Conservation (phyloP, 2,888 invertebrate species). For the Ophraella communa region DNA sequence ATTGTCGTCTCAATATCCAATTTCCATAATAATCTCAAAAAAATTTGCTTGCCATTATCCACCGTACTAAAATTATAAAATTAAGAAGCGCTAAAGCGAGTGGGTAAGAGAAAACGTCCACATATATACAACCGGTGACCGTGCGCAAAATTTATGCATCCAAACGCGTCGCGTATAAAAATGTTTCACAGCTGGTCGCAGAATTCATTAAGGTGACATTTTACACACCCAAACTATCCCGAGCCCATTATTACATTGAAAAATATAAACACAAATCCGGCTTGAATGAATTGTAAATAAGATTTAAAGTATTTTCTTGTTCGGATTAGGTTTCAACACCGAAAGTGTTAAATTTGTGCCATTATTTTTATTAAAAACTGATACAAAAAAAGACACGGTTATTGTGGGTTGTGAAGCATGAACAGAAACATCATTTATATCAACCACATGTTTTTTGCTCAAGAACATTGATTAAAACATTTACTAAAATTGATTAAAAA, state of each 20-base stretch:
- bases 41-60: neutral
- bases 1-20: neutral
- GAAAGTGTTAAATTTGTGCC: neutral
- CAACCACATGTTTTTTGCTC: too few relatives aligned
- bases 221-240: slow-evolving; percentile 54
- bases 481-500: too few relatives aligned
- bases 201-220: too few relatives aligned
- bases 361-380: too few relatives aligned
- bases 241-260: slow-evolving; percentile 49
- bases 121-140: slow-evolving; percentile 44
- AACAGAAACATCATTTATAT: too few relatives aligned
- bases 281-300: slow-evolving; percentile 42
- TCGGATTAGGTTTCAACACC: slow-evolving; percentile 16
- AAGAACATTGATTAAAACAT: too few relatives aligned
- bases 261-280: slow-evolving; percentile 53
- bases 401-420: too few relatives aligned
- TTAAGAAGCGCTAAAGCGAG: slow-evolving; percentile 19
- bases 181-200: slow-evolving; percentile 54
- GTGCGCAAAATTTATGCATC: slow-evolving; percentile 48
- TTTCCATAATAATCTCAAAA: neutral
- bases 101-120: slow-evolving; percentile 30
- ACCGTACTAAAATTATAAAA: slow-evolving; percentile 8
- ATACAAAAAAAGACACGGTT: too few relatives aligned
- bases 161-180: slow-evolving; percentile 50
- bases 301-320: slow-evolving; percentile 20